A percentile compares a stretch with the other conserved stretches of the same genome.
phyloP scores from a whole-genome alignment of 1,140 invertebrate genomes.

The Euborellia annulipes region DNA sequence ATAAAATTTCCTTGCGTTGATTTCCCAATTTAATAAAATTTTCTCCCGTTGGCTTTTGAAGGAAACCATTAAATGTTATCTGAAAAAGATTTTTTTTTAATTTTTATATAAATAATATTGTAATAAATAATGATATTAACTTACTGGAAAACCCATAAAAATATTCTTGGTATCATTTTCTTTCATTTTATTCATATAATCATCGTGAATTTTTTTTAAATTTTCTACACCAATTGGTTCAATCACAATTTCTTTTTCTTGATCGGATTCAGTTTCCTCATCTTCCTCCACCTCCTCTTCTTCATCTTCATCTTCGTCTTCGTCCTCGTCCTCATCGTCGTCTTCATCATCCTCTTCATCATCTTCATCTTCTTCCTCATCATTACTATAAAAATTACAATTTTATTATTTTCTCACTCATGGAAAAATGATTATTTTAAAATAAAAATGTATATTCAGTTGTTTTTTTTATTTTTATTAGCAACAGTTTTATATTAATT shows the following conservation, averaged over 20 bases:
- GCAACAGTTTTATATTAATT: no score
- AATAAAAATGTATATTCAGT: no score
- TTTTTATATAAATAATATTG: no score
- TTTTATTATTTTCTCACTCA: conserved; percentile 2
- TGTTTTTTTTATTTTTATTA: no score
- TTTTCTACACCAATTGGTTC: no score
- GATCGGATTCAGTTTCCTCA: conserved; percentile 12
- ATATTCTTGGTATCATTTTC: no score
- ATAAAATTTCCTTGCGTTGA: conserved; percentile 27
- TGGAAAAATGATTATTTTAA: no score
- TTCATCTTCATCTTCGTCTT: conserved; percentile 13
- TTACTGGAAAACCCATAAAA: background rate
- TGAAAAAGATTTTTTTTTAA: conserved; percentile 14
- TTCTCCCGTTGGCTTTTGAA: conserved; percentile 34
- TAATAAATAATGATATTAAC: background rate
- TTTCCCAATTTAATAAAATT: conserved; percentile 36
- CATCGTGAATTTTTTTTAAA: no score
- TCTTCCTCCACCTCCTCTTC: conserved; percentile 23
- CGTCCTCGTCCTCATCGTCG: conserved; percentile 21
- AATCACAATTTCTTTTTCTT: conserved; percentile 1
- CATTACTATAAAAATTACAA: no score
- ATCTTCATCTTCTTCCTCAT: conserved; percentile 28
- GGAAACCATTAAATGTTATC: conserved; percentile 34
- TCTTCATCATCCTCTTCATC: conserved; percentile 20
- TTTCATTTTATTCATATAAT: no score